Percentiles rank a stretch among this genome's conserved stretches.
These are phyloP conservation scores for Hoplias malabaricus DNA, from an alignment of 2,113 vertebrate species.

Conservation along the genomic window DNA sequence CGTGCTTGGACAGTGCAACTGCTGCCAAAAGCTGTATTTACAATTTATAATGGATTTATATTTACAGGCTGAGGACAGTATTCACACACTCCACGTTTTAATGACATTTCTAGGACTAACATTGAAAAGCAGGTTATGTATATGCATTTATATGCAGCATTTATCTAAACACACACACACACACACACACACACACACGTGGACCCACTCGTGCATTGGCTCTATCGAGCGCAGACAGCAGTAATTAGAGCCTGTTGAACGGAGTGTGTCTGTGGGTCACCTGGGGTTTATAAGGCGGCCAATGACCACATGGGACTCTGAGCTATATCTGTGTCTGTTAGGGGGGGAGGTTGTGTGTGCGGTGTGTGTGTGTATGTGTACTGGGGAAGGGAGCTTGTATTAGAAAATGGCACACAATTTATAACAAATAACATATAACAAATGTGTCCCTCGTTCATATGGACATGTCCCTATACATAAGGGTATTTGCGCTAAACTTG, in stretches of 20 bases:
- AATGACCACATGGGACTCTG: background rate
- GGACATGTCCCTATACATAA: too few relatives aligned
- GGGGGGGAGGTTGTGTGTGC: background rate
- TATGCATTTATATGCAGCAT: background rate
- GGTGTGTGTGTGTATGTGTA: background rate
- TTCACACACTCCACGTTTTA: background rate
- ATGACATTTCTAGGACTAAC: background rate
- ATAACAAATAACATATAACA: too few relatives aligned
- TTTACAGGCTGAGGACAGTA: background rate
- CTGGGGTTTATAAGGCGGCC: conserved; percentile 1
- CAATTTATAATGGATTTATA: background rate
- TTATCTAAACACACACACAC: background rate
- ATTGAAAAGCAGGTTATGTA: background rate
- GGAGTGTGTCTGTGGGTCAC: conserved; percentile 6
- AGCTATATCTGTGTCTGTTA: background rate
- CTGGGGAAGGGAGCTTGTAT: background rate
- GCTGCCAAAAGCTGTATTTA: background rate
- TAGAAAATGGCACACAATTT: too few relatives aligned
- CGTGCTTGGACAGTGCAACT: background rate
- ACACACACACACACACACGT: background rate
- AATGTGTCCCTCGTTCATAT: too few relatives aligned
- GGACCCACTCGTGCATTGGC: background rate
- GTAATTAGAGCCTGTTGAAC: background rate
- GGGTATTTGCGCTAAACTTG: too few relatives aligned
- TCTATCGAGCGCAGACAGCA: background rate